These are phyloP conservation scores for Capitella teleta DNA, from an alignment of 1,140 invertebrate genomes.

Conservation along the genomic window DNA sequence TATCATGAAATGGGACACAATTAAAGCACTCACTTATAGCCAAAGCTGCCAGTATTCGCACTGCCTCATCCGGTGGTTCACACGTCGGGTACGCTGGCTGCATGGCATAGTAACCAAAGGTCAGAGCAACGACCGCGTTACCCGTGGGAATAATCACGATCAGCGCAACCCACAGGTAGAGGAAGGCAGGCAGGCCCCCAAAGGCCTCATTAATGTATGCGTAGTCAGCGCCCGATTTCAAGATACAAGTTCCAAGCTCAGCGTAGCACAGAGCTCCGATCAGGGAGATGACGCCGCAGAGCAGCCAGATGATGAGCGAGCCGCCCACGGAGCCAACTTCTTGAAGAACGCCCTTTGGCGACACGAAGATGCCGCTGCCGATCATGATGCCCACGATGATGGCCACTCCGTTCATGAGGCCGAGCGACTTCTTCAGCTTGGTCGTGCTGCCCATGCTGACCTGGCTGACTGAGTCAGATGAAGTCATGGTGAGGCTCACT, in stretches of 20 bases:
- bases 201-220: slow-evolving; percentile 86
- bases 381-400: slow-evolving; percentile 41
- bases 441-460: too few relatives aligned
- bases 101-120: slow-evolving; percentile 78
- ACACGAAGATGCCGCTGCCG: slow-evolving; percentile 89
- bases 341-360: slow-evolving; percentile 76
- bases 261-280: slow-evolving; percentile 92
- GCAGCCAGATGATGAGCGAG: slow-evolving; percentile 64
- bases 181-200: slow-evolving; percentile 76
- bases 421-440: slow-evolving; percentile 18
- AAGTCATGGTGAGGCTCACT: too few relatives aligned
- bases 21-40: slow-evolving; percentile 5
- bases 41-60: slow-evolving; percentile 1
- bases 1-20: too few relatives aligned
- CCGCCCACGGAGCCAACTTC: slow-evolving; percentile 65
- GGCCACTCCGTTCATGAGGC: slow-evolving; percentile 32
- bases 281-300: slow-evolving; percentile 60
- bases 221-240: slow-evolving; percentile 93
- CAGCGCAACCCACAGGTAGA: slow-evolving; percentile 49
- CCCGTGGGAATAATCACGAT: slow-evolving; percentile 59
- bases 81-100: slow-evolving; percentile 10
- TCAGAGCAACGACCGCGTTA: slow-evolving; percentile 85
- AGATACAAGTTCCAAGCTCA: slow-evolving; percentile 85
- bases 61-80: not conserved
- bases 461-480: too few relatives aligned